These are phyloP conservation scores for Hypercompe scribonia DNA, from an alignment of 2,888 invertebrate genomes.

Conservation along the genomic window DNA sequence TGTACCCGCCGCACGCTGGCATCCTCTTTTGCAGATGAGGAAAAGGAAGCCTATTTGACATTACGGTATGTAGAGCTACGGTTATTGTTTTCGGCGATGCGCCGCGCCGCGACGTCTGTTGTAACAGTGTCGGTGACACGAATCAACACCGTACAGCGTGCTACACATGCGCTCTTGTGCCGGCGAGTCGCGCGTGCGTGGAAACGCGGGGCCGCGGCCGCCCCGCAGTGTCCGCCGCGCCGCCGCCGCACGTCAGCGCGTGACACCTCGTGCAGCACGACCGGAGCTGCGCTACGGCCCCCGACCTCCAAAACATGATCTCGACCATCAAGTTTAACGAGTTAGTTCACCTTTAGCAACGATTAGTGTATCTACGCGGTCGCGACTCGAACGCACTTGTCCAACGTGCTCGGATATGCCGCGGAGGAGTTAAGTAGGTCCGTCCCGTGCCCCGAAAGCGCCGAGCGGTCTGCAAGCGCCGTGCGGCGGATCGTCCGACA, in stretches of 20 bases:
- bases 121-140: conserved; percentile 13
- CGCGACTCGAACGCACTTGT: conserved; percentile 17
- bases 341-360: conserved; percentile 7
- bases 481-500: conserved; percentile 18
- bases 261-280: conserved; percentile 1
- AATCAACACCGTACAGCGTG: no score
- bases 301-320: conserved; percentile 26
- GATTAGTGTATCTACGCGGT: background rate
- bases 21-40: background rate
- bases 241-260: conserved; percentile 25
- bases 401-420: conserved; percentile 16
- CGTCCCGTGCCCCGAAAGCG: conserved; percentile 25
- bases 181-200: conserved; percentile 22
- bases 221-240: conserved; percentile 33
- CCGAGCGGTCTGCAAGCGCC: conserved; percentile 38
- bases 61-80: background rate
- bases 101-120: conserved; percentile 39
- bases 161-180: conserved; percentile 31
- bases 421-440: conserved; percentile 31
- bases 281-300: conserved; percentile 35
- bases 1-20: background rate
- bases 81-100: conserved; percentile 18
- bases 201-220: background rate
- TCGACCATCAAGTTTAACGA: conserved; percentile 23
- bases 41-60: background rate